A percentile compares a stretch with the other conserved stretches of the same genome.
These are phyloP conservation scores for Micoletzkya japonica DNA, from an alignment of 2,888 invertebrate genomes.

Conservation along the genomic window DNA sequence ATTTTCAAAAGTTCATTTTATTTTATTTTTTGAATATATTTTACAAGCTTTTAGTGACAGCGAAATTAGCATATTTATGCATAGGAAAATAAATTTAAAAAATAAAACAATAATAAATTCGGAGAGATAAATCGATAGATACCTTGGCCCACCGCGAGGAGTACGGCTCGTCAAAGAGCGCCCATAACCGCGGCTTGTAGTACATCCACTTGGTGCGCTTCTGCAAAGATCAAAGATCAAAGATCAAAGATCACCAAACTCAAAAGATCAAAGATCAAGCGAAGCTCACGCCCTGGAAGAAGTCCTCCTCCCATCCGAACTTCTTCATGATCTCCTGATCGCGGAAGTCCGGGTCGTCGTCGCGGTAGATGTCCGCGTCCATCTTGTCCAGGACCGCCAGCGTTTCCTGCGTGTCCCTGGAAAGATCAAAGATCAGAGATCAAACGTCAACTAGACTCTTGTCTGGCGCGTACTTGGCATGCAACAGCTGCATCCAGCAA, in stretches of 20 bases:
- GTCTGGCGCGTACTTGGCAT: constrained; percentile 39
- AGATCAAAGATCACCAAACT: not conserved
- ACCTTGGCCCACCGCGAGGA: constrained; percentile 97
- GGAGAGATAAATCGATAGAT: constrained; percentile 38
- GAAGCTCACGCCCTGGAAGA: constrained; percentile 75
- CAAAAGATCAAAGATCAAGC: not conserved
- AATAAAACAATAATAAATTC: not conserved
- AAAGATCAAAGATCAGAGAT: constrained; percentile 5
- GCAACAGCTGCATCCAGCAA: constrained; percentile 83
- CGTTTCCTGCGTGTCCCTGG: constrained; percentile 93
- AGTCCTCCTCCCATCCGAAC: constrained; percentile 95
- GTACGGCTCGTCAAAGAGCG: constrained; percentile 97
- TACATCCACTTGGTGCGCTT: constrained; percentile 79
- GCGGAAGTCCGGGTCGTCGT: constrained; percentile 65
- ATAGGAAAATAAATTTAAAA: not conserved
- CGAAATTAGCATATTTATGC: too few species aligned
- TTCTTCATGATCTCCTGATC: constrained; percentile 77
- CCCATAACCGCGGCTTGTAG: constrained; percentile 96
- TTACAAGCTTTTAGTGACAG: too few species aligned
- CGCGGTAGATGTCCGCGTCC: constrained; percentile 81
- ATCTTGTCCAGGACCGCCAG: constrained; percentile 93
- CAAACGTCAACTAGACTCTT: not conserved
- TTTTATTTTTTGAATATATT: not conserved
- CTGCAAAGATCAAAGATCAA: not conserved
- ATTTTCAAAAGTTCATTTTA: not conserved